Evolutionary conservation across 1,140 invertebrate genomes (phyloP).

Genomic region (Hesperophylax magnus): DNA sequence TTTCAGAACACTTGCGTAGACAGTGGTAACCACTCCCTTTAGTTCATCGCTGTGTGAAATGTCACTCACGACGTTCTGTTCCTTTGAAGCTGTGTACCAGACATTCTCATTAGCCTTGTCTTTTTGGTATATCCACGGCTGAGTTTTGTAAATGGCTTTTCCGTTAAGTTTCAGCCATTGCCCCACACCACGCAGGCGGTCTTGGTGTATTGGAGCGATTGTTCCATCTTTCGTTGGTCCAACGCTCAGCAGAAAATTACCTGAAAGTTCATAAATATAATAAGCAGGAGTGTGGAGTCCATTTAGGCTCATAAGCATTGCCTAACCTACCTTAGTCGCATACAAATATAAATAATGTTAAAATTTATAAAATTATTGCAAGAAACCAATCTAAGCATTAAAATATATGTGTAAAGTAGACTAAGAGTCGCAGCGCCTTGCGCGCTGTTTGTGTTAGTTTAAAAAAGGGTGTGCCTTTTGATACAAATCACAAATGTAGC

Average conservation of each 20-base stretch:
- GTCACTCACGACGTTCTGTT: slow-evolving; percentile 6
- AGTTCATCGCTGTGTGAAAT: not conserved
- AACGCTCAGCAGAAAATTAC: slow-evolving; percentile 91
- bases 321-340: too few relatives aligned
- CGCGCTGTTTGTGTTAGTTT: too few relatives aligned
- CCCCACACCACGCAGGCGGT: slow-evolving; percentile 82
- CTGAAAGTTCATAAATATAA: slow-evolving; percentile 60
- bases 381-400: too few relatives aligned
- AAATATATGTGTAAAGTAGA: too few relatives aligned
- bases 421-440: too few relatives aligned
- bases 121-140: slow-evolving; percentile 86
- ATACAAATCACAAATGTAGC: too few relatives aligned
- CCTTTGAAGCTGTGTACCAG: slow-evolving; percentile 80
- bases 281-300: too few relatives aligned
- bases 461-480: too few relatives aligned
- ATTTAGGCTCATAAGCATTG: too few relatives aligned
- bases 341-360: too few relatives aligned
- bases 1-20: slow-evolving; percentile 77
- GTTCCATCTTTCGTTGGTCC: slow-evolving; percentile 92
- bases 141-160: slow-evolving; percentile 89
- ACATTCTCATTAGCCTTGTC: slow-evolving; percentile 81
- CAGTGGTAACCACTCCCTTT: slow-evolving; percentile 52
- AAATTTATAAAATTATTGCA: too few relatives aligned
- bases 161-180: slow-evolving; percentile 88
- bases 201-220: slow-evolving; percentile 91